Evolutionary conservation across 2,113 vertebrate genomes (phyloP), one percentile per base, ranked within the genome.

Genomic region (Sebastes fasciatus): DNA sequence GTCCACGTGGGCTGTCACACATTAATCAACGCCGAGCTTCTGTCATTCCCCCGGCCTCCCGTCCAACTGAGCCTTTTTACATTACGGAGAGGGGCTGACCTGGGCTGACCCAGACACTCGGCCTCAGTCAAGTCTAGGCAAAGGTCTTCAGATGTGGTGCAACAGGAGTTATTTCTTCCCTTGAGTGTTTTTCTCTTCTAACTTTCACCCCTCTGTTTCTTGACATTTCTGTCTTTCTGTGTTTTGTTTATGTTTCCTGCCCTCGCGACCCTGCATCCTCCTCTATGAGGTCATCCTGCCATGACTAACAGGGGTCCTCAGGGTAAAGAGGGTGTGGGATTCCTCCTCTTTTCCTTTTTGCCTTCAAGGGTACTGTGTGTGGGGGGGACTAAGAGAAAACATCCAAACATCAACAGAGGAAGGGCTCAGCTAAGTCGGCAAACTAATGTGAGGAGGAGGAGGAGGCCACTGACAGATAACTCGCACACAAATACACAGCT

Each of bases 401-500:
- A 87, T 86, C 82, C 78, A 77, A 81, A 84, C 74, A 86, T 85
- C 80, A 82, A 79, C 79, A 86, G 77, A 74, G 43, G 74, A 45
- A 16, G 57, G 77, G 21, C 76, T 85, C 67, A 54, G 85, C 81
- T 79, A 79, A 90, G 80, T 87, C 79, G 61, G 88, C 81, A 85
- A 85, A 82, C 65, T 80, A 76, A 81, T 85, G 81, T 79, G 80
- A 88, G 57, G 17, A 8, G 19, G 57, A 23, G 57, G 57, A 26
- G 83, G 80, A 88, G 83, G 88, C 76, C 88, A 80, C 51, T 89
- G 85, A 85, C 71, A 78, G 82, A 93, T 79, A 86, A 61, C 71
- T 42, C 42, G 0, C 55, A 51, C 70, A 86, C 57, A 80, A 64
- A 92, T 58, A 80, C 68, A 43, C 60, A 62, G 67, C 78, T 83